These are phyloP conservation scores for Hucho hucho DNA, from an alignment of 2,113 vertebrate genomes.

Conservation along the genomic window DNA sequence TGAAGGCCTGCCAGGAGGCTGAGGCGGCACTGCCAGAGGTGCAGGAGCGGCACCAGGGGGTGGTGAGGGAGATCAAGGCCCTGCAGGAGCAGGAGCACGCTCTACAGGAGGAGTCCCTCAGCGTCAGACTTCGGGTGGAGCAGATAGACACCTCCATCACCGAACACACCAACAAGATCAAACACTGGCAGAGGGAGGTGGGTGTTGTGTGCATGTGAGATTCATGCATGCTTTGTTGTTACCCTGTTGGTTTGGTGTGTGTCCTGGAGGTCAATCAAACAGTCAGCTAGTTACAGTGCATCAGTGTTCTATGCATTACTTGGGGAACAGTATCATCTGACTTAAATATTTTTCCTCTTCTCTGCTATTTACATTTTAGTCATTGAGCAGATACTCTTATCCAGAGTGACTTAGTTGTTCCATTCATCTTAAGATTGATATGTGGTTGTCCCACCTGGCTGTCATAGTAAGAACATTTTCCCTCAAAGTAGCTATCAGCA, in stretches of 20 bases:
- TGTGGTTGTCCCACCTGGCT: too few relatives aligned
- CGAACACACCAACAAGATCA: conserved; percentile 86
- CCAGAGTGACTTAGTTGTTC: too few relatives aligned
- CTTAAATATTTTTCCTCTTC: background rate
- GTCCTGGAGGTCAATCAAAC: background rate
- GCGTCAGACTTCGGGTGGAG: conserved; percentile 85
- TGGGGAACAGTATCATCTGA: background rate
- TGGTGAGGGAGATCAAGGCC: conserved; percentile 80
- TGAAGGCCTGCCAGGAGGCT: conserved; percentile 80
- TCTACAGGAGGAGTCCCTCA: conserved; percentile 87
- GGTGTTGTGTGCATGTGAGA: conserved; percentile 3
- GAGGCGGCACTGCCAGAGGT: conserved; percentile 81
- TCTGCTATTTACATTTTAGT: background rate
- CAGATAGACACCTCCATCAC: conserved; percentile 82
- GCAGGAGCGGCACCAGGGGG: conserved; percentile 77
- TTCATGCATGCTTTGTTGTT: background rate
- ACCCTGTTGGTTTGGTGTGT: background rate
- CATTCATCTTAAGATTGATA: too few relatives aligned
- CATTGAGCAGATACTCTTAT: too few relatives aligned
- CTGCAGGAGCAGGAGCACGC: conserved; percentile 84
- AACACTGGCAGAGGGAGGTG: conserved; percentile 95
- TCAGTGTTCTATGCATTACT: background rate
- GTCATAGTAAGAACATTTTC: too few relatives aligned
- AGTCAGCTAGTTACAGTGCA: background rate
- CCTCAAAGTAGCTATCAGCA: too few relatives aligned